Conservation (phyloP, 1,140 invertebrate species). For the Zelostemma sp. region DNA sequence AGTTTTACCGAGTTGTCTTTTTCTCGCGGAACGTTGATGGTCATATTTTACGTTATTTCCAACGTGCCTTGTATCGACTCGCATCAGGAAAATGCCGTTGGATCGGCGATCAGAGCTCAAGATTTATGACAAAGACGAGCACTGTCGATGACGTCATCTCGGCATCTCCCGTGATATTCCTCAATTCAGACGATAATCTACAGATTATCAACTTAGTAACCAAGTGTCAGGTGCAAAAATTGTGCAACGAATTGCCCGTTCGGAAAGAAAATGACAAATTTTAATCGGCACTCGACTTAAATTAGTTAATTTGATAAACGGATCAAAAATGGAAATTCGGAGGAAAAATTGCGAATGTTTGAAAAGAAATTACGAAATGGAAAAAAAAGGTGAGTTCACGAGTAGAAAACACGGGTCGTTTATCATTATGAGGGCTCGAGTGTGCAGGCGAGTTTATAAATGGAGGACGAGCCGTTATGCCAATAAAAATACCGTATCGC, state of each 20-base stretch:
- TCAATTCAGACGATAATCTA: too few relatives aligned
- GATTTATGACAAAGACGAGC: conserved; percentile 25
- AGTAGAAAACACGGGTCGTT: conserved; percentile 28
- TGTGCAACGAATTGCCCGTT: too few relatives aligned
- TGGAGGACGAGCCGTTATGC: conserved; percentile 40
- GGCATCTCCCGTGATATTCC: background rate
- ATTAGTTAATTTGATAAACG: background rate
- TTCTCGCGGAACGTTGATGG: conserved; percentile 21
- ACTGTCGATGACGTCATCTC: conserved; percentile 25
- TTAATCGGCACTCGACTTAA: too few relatives aligned
- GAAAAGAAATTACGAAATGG: too few relatives aligned
- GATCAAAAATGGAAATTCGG: background rate
- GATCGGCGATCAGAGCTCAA: conserved; percentile 5
- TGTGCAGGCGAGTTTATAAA: conserved; percentile 33
- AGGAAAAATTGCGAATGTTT: too few relatives aligned
- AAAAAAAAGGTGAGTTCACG: conserved; percentile 1
- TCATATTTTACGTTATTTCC: conserved; percentile 27
- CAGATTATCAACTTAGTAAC: too few relatives aligned
- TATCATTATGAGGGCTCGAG: conserved; percentile 24
- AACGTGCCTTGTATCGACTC: conserved; percentile 11
- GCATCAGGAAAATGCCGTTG: conserved; percentile 26
- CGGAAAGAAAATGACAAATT: too few relatives aligned
- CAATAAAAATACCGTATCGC: conserved; percentile 25
- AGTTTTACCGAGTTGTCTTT: too few relatives aligned
- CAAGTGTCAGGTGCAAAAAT: conserved; percentile 3